Percentiles rank a stretch among this genome's conserved stretches.
These are phyloP conservation scores for Melanogrammus aeglefinus DNA, from an alignment of 2,797 vertebrate genomes.

Conservation along the genomic window DNA sequence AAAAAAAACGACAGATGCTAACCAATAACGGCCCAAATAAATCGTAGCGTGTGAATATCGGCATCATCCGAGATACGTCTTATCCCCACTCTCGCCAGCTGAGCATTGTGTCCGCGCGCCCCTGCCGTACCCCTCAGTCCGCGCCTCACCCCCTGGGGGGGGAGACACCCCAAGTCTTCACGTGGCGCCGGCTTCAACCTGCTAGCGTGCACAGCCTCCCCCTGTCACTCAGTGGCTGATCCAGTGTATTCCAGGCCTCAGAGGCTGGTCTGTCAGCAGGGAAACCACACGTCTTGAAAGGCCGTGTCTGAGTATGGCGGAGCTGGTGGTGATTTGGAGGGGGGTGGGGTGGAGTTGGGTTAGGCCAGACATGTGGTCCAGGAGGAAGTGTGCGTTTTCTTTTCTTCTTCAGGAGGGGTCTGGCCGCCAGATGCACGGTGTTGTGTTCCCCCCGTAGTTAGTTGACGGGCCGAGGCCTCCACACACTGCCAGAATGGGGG, in stretches of 20 bases:
- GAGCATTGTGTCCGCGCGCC: too few species aligned
- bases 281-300: slow-evolving; percentile 55
- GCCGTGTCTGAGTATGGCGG: slow-evolving; percentile 40
- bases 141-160: too few species aligned
- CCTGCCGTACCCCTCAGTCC: too few species aligned
- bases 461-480: slow-evolving; percentile 53
- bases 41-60: too few species aligned
- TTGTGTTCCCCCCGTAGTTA: slow-evolving; percentile 53
- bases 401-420: slow-evolving; percentile 65
- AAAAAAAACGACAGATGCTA: too few species aligned
- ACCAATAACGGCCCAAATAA: too few species aligned
- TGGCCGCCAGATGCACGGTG: slow-evolving; percentile 75
- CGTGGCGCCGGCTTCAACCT: slow-evolving; percentile 36
- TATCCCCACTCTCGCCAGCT: too few species aligned
- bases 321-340: background rate
- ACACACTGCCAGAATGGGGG: slow-evolving; percentile 50
- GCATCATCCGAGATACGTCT: too few species aligned
- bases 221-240: slow-evolving; percentile 42
- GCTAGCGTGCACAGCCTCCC: slow-evolving; percentile 56
- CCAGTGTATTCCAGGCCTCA: slow-evolving; percentile 64
- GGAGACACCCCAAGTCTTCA: too few species aligned
- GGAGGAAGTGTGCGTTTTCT: slow-evolving; percentile 66
- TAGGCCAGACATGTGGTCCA: slow-evolving; percentile 55
- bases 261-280: slow-evolving; percentile 61
- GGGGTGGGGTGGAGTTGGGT: slow-evolving; percentile 14